Base-by-base conservation (phyloP, 2,888 invertebrate species). In the Congeria kusceri region DNA sequence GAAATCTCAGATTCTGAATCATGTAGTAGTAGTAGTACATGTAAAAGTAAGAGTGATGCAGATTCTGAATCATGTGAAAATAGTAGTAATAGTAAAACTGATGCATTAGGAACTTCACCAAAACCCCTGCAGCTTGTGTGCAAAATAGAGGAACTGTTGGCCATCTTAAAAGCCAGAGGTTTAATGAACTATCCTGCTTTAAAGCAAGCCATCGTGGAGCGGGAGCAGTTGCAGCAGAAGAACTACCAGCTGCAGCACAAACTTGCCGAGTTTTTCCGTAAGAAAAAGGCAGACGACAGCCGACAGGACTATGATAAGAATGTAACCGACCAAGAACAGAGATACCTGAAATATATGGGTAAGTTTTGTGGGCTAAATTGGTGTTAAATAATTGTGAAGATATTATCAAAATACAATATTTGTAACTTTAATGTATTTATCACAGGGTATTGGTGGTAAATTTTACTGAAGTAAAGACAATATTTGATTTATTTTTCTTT, bases 261-360 rank as follows among this genome's bases (percentile, higher is more conserved):
- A 80, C 88, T 93, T n/a, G 92, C 91, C 0, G 93, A 93, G 29
- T 91, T 90, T 74, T 93, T 93, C 85, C 85, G 92, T 20, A 93
- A 92, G 84, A 93, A 93, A 84, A 93, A 93, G 80, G 88, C 91
- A 25, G 93, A 93, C 79, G 92, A 92, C 20, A 85, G 80, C 28
- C 78, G 90, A 61, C 90, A 90, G 70, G 92, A 92, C 29, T 89
- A 89, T 53, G 93, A 93, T 67, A 93, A 93, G 83, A 92, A 91
- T 77, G 89, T 90, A 32, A 87, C 92, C n/a, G 93, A 93, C 71
- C 92, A 93, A 69, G 93, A 93, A 80, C 92, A 93, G 77, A 86
- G 93, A 84, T 93, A 93, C 79, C 88, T 92, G 44, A 93, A 93
- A 86, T 92, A 92, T 78, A 92, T 93, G 91, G 89, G 91, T 91